Base-by-base conservation (phyloP, 2,797 vertebrate genomes). In the Melanotaenia maccullochi region DNA sequence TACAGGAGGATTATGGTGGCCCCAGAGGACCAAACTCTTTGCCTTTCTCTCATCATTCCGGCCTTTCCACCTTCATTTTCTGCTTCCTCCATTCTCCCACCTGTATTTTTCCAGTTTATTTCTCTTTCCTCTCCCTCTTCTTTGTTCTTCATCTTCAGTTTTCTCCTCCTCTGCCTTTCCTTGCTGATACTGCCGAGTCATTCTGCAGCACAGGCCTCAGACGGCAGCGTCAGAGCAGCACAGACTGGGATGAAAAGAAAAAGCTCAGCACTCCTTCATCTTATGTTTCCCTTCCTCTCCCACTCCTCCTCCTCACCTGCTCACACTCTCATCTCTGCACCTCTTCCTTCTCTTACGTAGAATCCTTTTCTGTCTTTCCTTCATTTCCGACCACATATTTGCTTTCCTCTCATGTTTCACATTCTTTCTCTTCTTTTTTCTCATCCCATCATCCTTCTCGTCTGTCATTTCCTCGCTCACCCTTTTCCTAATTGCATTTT, bases 191-290 rank as follows among this genome's bases (percentile, higher is more conserved):
- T 88, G 87, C 80, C 78, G 16, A 56, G 83, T 90, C 89, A 90
- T 88, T 89, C 89, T 88, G 87, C 89, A 88, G 87, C 74, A 78
- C 54, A 7, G 49, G 49, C 11, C 69, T 78, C 70, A 78, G 67
- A 79, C 61, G 60, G 9, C 32, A 1, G 49, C 11, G 67, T 78
- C 70, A 76, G 67, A 79, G 76, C 61, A 63, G 9, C 28, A 25
- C 60, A 75, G 76, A 78, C n/a, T 5, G 35, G 38, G 63, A 85
- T 72, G 9, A 75, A 85, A 89, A 87, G 76, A 24, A 83, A 83
- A 76, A 85, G 68, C 84, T 86, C 81, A 86, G 83, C 85, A 85
- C 24, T 83, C 75, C 66, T 79, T 33, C 3, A 4, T 65, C 72
- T 75, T 51, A 49, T 51, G 52, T 60, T 75, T 54, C 61, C 28